Base-by-base conservation (phyloP, 2,113 vertebrate genomes). In the Condylura cristata region DNA sequence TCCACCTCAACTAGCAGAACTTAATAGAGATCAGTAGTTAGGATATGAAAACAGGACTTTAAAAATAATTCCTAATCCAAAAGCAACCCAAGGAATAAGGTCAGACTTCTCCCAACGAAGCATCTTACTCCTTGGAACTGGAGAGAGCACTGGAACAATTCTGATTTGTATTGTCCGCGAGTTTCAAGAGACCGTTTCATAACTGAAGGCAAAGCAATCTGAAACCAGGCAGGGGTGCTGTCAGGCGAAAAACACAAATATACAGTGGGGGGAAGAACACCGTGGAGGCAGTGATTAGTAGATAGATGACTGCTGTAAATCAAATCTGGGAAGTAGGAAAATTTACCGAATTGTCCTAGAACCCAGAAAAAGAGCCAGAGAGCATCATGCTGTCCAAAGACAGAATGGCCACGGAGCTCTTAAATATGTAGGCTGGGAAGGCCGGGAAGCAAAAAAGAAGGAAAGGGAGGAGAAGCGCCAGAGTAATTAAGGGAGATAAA, bases 391-490 rank as follows among this genome's bases (percentile, higher is more conserved):
- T 66, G 68, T 34, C 6, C 10, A 86, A 89, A 87, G 8, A 48
- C 53, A 74, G 78, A 84, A 78, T 86, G 51, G 51, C 48, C 65
- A 44, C 70, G 30, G 32, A 61, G 72, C 87, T 92, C 41, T 68
- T 86, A 93, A 90, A 56, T 65, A 71, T 4, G 6, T 61, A 65
- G 22, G 63, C 79, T 56, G 1, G 5, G 8, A 94, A 82, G 74
- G 92, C 34, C 46, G 92, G 44, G 63, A 66, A 63, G 16, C 91
- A n/a, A 89, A 94, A 94, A 93, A 89, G 78, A 24, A 95, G 61
- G n/a, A 91, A 91, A 95, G 70, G 56, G 89, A 94, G 78, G 60
- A 95, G 72, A 93, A 93, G 46, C 51, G 94, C 95, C 74, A n/a
- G 30, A 68, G 30, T 86, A 91, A 75, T 74, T 93, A 93, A 86